phyloP scores from a whole-genome alignment of 2,113 vertebrate genomes.

The Cyanoramphus novaezelandiae region DNA sequence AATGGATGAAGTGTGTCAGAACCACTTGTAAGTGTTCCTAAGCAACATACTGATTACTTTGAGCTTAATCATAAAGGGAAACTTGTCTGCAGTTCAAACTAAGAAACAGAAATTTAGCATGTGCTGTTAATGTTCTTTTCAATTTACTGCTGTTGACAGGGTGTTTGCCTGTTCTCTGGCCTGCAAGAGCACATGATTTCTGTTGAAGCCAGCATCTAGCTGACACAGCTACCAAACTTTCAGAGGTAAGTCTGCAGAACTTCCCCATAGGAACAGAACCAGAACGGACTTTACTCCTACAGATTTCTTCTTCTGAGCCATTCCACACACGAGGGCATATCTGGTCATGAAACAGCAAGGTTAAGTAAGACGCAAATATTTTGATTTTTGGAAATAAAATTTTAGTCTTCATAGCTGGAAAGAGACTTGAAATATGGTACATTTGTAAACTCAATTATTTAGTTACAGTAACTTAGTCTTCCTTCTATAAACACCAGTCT shows the following conservation, averaged over 20 bases:
- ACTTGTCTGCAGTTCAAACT: background rate
- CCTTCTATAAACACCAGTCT: background rate
- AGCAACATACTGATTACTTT: conserved; percentile 33
- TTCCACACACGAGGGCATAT: fast-evolving
- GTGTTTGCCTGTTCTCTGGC: background rate
- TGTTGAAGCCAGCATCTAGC: background rate
- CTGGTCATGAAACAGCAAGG: background rate
- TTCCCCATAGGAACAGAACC: background rate
- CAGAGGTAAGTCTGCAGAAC: background rate
- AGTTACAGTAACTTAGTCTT: background rate
- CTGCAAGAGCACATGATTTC: background rate
- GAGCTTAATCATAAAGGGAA: conserved; percentile 22
- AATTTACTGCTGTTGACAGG: background rate
- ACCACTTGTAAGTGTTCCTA: background rate
- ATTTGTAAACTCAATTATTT: background rate
- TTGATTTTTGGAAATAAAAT: background rate
- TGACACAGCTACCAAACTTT: background rate
- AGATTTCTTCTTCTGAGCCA: background rate
- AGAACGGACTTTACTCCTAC: background rate
- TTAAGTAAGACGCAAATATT: background rate
- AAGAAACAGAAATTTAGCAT: background rate
- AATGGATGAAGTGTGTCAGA: conserved; percentile 12
- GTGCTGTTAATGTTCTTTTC: background rate
- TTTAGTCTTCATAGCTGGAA: background rate
- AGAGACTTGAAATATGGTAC: background rate